These are phyloP conservation scores for Macheiramphus alcinus DNA, from an alignment of 2,113 vertebrate species.

Conservation along the genomic window DNA sequence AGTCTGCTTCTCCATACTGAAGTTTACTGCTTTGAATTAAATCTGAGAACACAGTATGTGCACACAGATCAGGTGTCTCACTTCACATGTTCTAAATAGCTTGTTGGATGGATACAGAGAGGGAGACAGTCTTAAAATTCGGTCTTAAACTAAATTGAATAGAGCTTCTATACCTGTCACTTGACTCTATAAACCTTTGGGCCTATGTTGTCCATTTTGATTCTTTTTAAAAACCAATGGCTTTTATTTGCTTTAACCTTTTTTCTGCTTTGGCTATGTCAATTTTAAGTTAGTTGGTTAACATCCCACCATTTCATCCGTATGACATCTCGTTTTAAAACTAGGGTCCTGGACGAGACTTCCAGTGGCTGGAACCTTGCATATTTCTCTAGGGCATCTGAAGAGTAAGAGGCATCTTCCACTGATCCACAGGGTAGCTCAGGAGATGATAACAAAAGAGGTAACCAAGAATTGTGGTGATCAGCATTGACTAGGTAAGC, in stretches of 20 bases:
- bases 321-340: background rate
- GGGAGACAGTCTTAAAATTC: background rate
- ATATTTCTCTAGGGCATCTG: background rate
- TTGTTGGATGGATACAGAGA: background rate
- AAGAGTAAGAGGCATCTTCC: background rate
- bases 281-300: background rate
- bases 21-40: background rate
- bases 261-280: background rate
- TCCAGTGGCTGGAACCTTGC: background rate
- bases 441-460: background rate
- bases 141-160: background rate
- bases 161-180: background rate
- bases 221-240: background rate
- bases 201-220: background rate
- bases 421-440: background rate
- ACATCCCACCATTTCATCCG: background rate
- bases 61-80: background rate
- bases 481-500: background rate
- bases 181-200: background rate
- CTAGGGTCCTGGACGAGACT: background rate
- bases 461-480: background rate
- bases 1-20: background rate
- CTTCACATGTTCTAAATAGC: background rate
- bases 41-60: background rate
- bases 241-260: background rate